phyloP scores from a whole-genome alignment of 2,888 invertebrate genomes.

The Ectemnius continuus region DNA sequence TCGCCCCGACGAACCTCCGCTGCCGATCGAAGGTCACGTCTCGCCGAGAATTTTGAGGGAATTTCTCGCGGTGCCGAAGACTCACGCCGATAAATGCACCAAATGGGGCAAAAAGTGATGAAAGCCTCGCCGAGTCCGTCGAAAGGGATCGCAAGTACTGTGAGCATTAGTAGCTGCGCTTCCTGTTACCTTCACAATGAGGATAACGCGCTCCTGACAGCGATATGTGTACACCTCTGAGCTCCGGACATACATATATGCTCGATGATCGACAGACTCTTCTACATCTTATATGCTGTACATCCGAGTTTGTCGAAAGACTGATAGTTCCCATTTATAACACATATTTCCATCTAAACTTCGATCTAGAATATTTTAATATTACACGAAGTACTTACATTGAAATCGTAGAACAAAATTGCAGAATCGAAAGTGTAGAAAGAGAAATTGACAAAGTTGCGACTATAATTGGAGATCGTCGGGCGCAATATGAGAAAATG shows the following conservation, averaged over 20 bases:
- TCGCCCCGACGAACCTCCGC: not conserved
- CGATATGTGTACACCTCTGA: not conserved
- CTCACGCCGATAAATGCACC: not conserved
- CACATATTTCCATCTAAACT: too few species aligned
- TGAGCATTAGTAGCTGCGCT: constrained; percentile 26
- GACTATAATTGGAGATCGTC: too few species aligned
- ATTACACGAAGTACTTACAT: too few species aligned
- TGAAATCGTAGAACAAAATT: too few species aligned
- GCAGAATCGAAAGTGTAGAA: too few species aligned
- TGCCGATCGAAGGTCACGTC: not conserved
- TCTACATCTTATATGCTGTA: too few species aligned
- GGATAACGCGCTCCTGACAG: not conserved
- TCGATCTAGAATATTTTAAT: too few species aligned
- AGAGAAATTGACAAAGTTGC: too few species aligned
- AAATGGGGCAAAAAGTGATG: constrained; percentile 1
- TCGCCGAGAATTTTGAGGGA: not conserved
- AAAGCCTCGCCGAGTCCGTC: not conserved
- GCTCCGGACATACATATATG: not conserved
- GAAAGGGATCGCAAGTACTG: constrained; percentile 7
- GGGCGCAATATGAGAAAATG: too few species aligned
- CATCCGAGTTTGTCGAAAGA: too few species aligned
- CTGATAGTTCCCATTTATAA: too few species aligned
- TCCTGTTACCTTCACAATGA: constrained; percentile 10
- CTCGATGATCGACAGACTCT: not conserved
- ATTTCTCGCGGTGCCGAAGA: not conserved